Base-by-base conservation (phyloP, 2,797 vertebrate genomes). In the Chelon auratus region DNA sequence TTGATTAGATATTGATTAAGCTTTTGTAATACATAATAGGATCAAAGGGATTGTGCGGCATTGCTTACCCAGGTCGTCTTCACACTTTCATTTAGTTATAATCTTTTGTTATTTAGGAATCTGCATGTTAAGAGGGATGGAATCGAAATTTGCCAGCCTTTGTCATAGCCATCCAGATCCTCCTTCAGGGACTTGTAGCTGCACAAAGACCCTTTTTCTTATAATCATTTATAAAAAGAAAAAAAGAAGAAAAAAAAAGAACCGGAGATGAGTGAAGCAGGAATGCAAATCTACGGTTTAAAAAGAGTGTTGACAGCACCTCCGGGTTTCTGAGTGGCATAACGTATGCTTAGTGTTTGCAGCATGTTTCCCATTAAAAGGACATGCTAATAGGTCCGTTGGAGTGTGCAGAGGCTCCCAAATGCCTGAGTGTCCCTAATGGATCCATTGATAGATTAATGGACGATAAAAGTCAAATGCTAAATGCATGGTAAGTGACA, bases 1-100 rank as follows among this genome's bases (percentile, higher is more conserved):
- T 87, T 95, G 94, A 95, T 95, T 95, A 91, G 93, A 94, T 95
- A 95, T 95, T 93, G 95, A 95, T 95, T 94, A 93, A 77, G 91
- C 92, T 95, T 94, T 95, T 95, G 94, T 94, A 93, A 95, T 94
- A 93, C 92, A 93, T 93, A 95, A 95, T 93, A 93, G 91, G 90
- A 94, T 94, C 89, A 93, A 92, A 94, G 80, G 87, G 88, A 92
- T 92, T 92, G 87, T 86, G 81, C 77, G 65, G 90, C 91, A 91
- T 92, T 93, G 88, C 91, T 91, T 86, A 85, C 85, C 86, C 71
- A 72, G 86, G 90, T 92, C 83, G 64, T 86, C 78, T 85, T 77
- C 83, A 91, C 87, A 91, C 90, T 90, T 91, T 89, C 83, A 91
- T 93, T 93, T 92, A 86, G 90, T 92, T 92, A 87, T 89, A 88